phyloP scores from a whole-genome alignment of 2,113 vertebrate genomes.

The Poeciliopsis occidentalis region DNA sequence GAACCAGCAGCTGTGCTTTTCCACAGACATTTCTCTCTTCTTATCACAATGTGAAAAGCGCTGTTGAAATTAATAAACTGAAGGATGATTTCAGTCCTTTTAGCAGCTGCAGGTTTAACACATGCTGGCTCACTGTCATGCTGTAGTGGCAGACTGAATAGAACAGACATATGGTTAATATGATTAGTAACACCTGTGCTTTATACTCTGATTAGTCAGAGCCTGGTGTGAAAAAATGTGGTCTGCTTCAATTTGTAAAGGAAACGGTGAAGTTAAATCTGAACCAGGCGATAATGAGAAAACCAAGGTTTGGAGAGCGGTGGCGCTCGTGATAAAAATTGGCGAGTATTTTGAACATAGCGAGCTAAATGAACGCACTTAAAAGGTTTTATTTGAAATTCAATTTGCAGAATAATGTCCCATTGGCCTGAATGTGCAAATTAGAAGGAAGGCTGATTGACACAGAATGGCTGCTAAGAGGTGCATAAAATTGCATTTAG shows the following conservation, averaged over 20 bases:
- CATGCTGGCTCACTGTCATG: constrained; percentile 4
- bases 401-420: constrained; percentile 47
- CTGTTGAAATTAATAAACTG: background rate
- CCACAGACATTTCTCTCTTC: background rate
- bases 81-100: constrained; percentile 9
- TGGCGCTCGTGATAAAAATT: constrained; percentile 5
- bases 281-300: background rate
- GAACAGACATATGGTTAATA: constrained; percentile 7
- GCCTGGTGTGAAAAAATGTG: background rate
- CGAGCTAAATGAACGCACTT: constrained; percentile 16
- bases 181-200: constrained; percentile 28
- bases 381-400: constrained; percentile 53
- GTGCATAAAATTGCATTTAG: constrained; percentile 35
- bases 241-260: background rate
- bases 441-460: constrained; percentile 50
- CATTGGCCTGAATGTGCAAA: constrained; percentile 54
- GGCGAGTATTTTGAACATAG: constrained; percentile 28
- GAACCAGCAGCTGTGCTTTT: constrained; percentile 6
- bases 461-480: constrained; percentile 32
- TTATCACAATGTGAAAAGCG: background rate
- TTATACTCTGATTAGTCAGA: background rate
- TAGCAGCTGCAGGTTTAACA: constrained; percentile 3
- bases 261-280: background rate
- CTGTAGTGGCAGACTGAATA: constrained; percentile 8
- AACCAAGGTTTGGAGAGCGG: background rate